A percentile compares a stretch with the other conserved stretches of the same genome.
Evolutionary conservation across 2,797 vertebrate species (phyloP).

Genomic region (Rhynchonycteris naso): DNA sequence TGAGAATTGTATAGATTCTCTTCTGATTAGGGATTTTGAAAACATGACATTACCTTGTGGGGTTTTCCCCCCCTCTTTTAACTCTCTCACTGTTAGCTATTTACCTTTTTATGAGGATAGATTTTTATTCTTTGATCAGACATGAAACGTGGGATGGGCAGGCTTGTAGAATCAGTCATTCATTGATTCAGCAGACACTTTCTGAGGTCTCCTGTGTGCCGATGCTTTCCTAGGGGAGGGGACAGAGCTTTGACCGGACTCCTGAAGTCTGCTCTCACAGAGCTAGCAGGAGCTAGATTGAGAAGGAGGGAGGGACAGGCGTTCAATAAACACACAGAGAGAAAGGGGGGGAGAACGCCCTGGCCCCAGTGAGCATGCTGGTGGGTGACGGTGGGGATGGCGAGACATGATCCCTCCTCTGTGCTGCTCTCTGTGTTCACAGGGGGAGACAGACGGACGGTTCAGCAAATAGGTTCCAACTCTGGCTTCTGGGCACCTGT

Average conservation of each 20-base stretch:
- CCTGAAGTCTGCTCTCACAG: neutral
- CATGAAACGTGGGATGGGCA: neutral
- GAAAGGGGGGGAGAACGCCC: rapidly evolving
- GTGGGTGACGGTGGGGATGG: rapidly evolving
- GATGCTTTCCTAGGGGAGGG: neutral
- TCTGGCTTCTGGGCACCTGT: neutral
- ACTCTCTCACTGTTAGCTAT: neutral
- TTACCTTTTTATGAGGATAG: constrained; percentile 33
- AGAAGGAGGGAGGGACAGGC: neutral
- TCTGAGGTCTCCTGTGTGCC: neutral
- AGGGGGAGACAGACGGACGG: neutral
- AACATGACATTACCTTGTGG: neutral
- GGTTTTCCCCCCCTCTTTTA: neutral
- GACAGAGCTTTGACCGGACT: neutral
- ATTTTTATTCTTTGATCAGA: constrained; percentile 39
- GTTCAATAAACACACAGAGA: too few relatives aligned
- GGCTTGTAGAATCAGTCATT: neutral
- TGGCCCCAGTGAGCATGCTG: neutral
- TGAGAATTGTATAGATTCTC: constrained; percentile 11
- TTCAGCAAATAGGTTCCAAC: neutral
- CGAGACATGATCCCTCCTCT: neutral
- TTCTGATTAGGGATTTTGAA: constrained; percentile 64
- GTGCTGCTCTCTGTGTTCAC: neutral
- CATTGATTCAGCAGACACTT: neutral
- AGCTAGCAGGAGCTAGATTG: neutral